Percentiles rank a stretch among this genome's conserved stretches.
phyloP scores from a whole-genome alignment of 1,140 invertebrate species.

The Atta cephalotes region DNA sequence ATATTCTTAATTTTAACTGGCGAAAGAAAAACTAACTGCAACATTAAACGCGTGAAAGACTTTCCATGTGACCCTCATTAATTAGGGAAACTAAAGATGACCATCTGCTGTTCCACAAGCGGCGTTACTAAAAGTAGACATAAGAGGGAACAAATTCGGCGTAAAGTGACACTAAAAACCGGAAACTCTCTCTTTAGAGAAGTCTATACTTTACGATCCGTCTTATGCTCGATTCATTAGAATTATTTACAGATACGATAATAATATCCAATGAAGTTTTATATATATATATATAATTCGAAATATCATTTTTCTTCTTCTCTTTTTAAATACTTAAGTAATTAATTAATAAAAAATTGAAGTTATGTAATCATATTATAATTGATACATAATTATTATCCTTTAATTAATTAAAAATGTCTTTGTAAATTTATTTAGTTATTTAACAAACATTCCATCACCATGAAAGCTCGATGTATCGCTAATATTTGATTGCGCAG shows the following conservation, averaged over 20 bases:
- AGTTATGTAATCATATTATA: slow-evolving; percentile 7
- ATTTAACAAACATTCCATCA: slow-evolving; percentile 24
- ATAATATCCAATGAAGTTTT: neutral
- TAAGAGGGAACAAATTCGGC: slow-evolving; percentile 32
- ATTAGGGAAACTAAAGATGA: slow-evolving; percentile 58
- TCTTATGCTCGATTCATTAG: slow-evolving; percentile 3
- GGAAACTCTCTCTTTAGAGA: slow-evolving; percentile 1
- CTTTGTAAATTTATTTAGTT: neutral
- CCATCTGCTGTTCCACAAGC: slow-evolving; percentile 47
- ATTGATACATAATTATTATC: neutral
- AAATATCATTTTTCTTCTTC: too few relatives aligned
- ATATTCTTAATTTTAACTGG: neutral
- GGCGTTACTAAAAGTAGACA: slow-evolving; percentile 49
- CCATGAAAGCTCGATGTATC: neutral
- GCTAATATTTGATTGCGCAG: slow-evolving; percentile 16
- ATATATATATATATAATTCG: neutral
- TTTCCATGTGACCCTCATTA: slow-evolving; percentile 44
- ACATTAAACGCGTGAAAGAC: slow-evolving; percentile 36
- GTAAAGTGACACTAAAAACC: slow-evolving; percentile 31
- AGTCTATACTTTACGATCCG: slow-evolving; percentile 1
- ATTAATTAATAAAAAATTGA: neutral
- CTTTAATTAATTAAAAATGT: neutral
- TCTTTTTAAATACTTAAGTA: neutral
- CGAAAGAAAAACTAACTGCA: slow-evolving; percentile 22
- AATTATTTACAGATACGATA: neutral